These are phyloP conservation scores for Stomatorhinus walkeri DNA, from an alignment of 2,797 vertebrate genomes.

Conservation along the genomic window DNA sequence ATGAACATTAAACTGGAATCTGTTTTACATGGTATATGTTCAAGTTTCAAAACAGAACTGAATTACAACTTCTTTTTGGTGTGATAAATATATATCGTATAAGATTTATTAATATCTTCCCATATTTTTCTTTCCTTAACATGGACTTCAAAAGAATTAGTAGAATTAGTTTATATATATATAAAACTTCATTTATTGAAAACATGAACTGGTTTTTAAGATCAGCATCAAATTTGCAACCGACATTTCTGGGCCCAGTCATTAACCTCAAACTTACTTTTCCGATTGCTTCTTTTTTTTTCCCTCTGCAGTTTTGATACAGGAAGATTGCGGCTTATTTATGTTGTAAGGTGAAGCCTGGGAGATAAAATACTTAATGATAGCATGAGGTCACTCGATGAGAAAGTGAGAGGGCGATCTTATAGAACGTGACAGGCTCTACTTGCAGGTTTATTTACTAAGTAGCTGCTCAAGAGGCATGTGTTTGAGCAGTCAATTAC, in stretches of 20 bases:
- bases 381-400: conserved; percentile 11
- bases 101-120: not conserved
- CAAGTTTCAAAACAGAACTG: not conserved
- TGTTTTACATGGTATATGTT: not conserved
- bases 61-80: not conserved
- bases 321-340: not conserved
- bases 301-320: not conserved
- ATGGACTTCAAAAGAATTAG: not conserved
- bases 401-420: conserved; percentile 15
- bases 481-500: conserved; percentile 20
- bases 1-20: not conserved
- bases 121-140: not conserved
- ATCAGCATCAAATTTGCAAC: not conserved
- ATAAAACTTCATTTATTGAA: not conserved
- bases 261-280: not conserved
- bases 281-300: not conserved
- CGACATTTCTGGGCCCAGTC: not conserved
- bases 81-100: not conserved
- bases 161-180: too few relatives aligned
- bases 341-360: not conserved
- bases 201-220: not conserved
- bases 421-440: conserved; percentile 11
- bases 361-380: conserved; percentile 7
- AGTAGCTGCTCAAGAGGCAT: not conserved
- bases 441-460: conserved; percentile 12